These are phyloP conservation scores for Eupithecia inturbata DNA, from an alignment of 2,888 invertebrate genomes.

Conservation along the genomic window DNA sequence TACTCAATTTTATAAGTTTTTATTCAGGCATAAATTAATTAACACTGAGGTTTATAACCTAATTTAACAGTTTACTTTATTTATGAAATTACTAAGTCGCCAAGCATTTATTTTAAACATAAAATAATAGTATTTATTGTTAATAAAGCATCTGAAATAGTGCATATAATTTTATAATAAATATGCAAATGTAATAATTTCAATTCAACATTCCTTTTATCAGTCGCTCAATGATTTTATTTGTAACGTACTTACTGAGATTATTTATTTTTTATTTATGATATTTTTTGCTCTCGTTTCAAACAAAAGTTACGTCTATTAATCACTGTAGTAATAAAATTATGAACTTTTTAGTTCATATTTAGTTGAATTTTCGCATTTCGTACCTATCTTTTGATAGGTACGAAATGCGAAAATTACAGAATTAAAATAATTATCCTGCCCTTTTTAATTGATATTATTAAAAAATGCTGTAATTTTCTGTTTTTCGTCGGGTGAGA, in stretches of 20 bases:
- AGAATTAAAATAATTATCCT: not conserved
- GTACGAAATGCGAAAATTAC: constrained; percentile 19
- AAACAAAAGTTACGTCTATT: constrained; percentile 19
- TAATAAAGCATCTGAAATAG: not conserved
- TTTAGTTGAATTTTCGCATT: too few relatives aligned
- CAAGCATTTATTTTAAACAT: constrained; percentile 27
- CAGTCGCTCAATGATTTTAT: constrained; percentile 47
- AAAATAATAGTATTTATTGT: not conserved
- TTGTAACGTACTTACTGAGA: constrained; percentile 61
- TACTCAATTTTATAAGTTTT: constrained; percentile 34
- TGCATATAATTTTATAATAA: not conserved
- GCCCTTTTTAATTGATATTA: not conserved
- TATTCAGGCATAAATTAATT: constrained; percentile 17
- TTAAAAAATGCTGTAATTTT: constrained; percentile 31
- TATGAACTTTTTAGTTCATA: too few relatives aligned
- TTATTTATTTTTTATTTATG: constrained; percentile 41
- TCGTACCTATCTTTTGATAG: too few relatives aligned
- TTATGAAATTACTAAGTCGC: constrained; percentile 28
- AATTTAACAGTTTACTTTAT: not conserved
- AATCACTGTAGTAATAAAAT: constrained; percentile 19
- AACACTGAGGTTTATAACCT: not conserved
- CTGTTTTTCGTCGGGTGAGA: constrained; percentile 31
- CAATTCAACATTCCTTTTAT: constrained; percentile 52
- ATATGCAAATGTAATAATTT: constrained; percentile 1
- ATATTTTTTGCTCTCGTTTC: constrained; percentile 13